Evolutionary conservation across 2,113 vertebrate genomes (phyloP).

Genomic region (Scopus umbretta): DNA sequence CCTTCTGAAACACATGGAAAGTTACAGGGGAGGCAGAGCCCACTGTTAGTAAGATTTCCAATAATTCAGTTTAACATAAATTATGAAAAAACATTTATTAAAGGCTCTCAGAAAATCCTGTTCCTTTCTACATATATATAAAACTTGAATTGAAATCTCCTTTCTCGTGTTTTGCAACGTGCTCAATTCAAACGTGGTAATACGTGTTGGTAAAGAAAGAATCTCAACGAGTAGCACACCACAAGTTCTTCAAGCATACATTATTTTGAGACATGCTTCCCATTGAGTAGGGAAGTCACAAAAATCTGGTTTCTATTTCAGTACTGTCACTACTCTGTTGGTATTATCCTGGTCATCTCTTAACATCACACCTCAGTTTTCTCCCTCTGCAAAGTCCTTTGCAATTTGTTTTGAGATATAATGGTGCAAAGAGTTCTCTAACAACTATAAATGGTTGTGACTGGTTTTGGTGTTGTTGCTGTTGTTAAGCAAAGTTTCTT

Average conservation of each 20-base stretch:
- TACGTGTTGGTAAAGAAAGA: neutral
- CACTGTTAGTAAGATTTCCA: neutral
- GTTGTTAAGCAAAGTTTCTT: neutral
- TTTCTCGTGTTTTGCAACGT: neutral
- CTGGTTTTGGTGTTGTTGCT: neutral
- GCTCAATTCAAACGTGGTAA: neutral
- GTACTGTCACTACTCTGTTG: neutral
- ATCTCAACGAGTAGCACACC: fast-evolving
- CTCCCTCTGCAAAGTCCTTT: neutral
- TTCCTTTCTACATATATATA: neutral
- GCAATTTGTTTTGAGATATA: neutral
- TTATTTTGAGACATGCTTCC: neutral
- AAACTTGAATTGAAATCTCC: neutral
- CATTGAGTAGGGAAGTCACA: neutral
- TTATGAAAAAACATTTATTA: neutral
- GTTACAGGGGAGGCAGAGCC: neutral
- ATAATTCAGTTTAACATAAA: neutral
- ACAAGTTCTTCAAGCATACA: neutral
- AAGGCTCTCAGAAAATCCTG: neutral
- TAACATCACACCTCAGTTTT: neutral
- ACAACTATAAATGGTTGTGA: neutral
- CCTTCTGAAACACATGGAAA: neutral
- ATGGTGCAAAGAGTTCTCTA: neutral
- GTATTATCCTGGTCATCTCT: neutral
- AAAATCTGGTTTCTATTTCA: neutral